Conservation (phyloP, 1,140 invertebrate species). For the Meloidogyne chitwoodi region DNA sequence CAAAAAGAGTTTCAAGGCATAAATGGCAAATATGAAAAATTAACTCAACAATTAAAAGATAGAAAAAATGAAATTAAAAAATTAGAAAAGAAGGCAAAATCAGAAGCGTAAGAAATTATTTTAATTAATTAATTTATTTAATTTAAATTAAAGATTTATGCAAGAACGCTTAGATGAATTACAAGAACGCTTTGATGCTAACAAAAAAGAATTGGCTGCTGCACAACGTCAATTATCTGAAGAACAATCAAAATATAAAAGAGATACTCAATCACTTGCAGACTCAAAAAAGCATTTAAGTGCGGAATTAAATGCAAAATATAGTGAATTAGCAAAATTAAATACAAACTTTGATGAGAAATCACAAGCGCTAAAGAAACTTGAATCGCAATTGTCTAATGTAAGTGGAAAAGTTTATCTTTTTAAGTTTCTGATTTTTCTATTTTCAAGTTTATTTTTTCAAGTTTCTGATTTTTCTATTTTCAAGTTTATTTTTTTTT, state of each 20-base stretch:
- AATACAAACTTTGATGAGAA: constrained; percentile 41
- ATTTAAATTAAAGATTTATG: constrained; percentile 26
- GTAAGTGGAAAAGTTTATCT: constrained; percentile 23
- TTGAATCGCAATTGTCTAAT: constrained; percentile 40
- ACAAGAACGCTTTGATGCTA: constrained; percentile 34
- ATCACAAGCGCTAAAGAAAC: constrained; percentile 41
- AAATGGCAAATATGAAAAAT: constrained; percentile 36
- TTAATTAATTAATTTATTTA: neutral
- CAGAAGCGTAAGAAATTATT: constrained; percentile 37
- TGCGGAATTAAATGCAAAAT: constrained; percentile 25
- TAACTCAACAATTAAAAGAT: constrained; percentile 38
- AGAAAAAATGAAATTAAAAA: constrained; percentile 48
- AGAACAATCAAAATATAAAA: constrained; percentile 43
- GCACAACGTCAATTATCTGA: constrained; percentile 39
- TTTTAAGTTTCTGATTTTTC: too few relatives aligned
- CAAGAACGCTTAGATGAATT: constrained; percentile 34
- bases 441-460: too few relatives aligned
- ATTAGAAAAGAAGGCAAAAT: constrained; percentile 46
- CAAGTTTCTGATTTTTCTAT: too few relatives aligned
- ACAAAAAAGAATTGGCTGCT: constrained; percentile 30
- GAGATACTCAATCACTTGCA: constrained; percentile 41
- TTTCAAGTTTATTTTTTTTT: too few relatives aligned
- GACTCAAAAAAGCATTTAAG: constrained; percentile 41
- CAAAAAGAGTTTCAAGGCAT: constrained; percentile 20
- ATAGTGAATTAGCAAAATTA: constrained; percentile 32